Base-by-base conservation (phyloP, 1,140 invertebrate species). In the Tribolium castaneum region DNA sequence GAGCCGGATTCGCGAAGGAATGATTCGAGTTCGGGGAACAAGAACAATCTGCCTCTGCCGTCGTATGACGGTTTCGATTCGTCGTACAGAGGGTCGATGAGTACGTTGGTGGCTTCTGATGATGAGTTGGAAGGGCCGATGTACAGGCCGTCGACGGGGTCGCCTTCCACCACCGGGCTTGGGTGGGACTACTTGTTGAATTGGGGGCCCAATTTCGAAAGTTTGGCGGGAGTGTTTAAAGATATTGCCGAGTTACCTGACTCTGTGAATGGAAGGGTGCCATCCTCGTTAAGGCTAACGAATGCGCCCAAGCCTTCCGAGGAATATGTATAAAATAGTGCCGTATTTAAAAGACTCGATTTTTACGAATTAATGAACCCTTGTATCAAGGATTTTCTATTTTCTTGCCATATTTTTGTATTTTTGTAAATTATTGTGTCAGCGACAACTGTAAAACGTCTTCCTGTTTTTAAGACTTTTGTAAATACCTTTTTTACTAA, bases 181-280 rank as follows among this genome's bases (percentile, higher is more conserved):
- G 94, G 96, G 56, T 98, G 96, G 96, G 96, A 98, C 83, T 97
- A 98, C 84, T 88, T 98, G 71, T 89, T 98, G 10, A 98, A 97
- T 88, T 98, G 97, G 97, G 96, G 96, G 6, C 96, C 96, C 5
- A 98, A 97, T 88, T 98, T 98, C 86, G 95, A 98, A 86, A 97
- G 94, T 85, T 90, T 98, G 83, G 95, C 97, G 56, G 96, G 96
- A 1, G 97, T 99, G 45, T 98, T 98, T 84, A 97, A 96, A 88
- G 97, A 99, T 86, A 98, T 99, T 83, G 96, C 96, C 10, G 94
- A 98, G 87, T 87, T 99, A 80, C 97, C 97, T 1, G 95, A 97
- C 85, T 91, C 91, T 75, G 90, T 93, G 49, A 92, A 90, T 84
- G 90, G 89, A 70, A 87, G 92, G 78, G 90, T 90, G 13, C 89